Evolutionary conservation across 2,113 vertebrate species (phyloP).

Genomic region (Rhabdornis inornatus): DNA sequence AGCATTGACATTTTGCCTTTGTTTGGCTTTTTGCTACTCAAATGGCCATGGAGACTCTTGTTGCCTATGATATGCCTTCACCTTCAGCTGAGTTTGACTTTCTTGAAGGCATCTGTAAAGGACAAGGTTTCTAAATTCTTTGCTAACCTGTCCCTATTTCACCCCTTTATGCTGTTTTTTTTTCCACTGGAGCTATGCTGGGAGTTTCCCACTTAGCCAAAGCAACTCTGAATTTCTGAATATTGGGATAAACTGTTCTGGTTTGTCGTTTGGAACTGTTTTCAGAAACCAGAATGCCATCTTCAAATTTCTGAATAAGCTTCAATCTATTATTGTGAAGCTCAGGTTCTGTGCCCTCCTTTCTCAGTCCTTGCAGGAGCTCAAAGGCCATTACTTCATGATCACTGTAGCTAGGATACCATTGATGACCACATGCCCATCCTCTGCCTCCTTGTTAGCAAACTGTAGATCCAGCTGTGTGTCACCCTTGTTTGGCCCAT

Average conservation of each 20-base stretch:
- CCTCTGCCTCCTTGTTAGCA: neutral
- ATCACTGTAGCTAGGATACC: no score
- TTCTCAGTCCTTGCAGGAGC: neutral
- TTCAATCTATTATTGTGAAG: neutral
- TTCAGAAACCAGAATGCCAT: neutral
- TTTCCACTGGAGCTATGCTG: neutral
- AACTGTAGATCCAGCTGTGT: neutral
- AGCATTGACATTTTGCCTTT: neutral
- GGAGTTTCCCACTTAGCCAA: neutral
- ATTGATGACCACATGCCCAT: neutral
- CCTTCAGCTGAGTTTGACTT: neutral
- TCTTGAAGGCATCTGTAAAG: neutral
- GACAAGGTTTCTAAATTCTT: neutral
- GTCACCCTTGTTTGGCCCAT: neutral
- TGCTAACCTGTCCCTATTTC: neutral
- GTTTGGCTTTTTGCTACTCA: neutral
- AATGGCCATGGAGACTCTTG: neutral
- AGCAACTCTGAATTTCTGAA: neutral
- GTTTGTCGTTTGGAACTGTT: neutral
- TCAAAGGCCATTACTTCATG: neutral
- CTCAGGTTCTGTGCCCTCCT: neutral
- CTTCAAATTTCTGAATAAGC: neutral
- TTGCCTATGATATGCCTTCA: neutral
- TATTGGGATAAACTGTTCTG: neutral
- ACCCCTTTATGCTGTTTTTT: neutral